phyloP scores from a whole-genome alignment of 2,797 vertebrate genomes.

The Periophthalmus magnuspinnatus region DNA sequence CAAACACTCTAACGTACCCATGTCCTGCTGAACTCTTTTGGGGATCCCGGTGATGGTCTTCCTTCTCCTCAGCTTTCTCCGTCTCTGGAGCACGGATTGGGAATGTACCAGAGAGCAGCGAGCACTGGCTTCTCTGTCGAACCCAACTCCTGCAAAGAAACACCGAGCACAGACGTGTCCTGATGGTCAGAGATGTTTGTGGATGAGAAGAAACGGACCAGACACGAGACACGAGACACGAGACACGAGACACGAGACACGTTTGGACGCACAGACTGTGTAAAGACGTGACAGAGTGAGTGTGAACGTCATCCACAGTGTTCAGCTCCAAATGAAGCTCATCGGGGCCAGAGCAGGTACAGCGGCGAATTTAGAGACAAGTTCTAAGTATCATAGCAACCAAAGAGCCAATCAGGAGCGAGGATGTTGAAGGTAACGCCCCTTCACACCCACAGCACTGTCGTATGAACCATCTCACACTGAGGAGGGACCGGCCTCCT shows the following conservation, averaged over 20 bases:
- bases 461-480: too few species aligned
- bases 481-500: too few species aligned
- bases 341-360: too few species aligned
- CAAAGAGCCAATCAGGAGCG: too few species aligned
- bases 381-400: too few species aligned
- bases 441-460: too few species aligned
- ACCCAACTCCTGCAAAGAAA: conserved; percentile 87
- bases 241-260: background rate
- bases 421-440: too few species aligned
- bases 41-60: conserved; percentile 99
- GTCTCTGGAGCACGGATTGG: conserved; percentile 97
- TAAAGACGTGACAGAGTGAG: too few species aligned
- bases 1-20: conserved; percentile 81
- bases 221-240: background rate
- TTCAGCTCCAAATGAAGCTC: too few species aligned
- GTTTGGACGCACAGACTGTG: background rate
- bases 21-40: conserved; percentile 98
- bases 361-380: too few species aligned
- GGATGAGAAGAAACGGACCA: background rate
- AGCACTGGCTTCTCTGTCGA: conserved; percentile 98
- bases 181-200: background rate
- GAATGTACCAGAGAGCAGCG: conserved; percentile 99
- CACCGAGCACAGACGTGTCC: background rate
- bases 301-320: too few species aligned
- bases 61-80: conserved; percentile 94